A percentile compares a stretch with the other conserved stretches of the same genome.
phyloP scores from a whole-genome alignment of 2,113 vertebrate species.

The Hemicordylus capensis region DNA sequence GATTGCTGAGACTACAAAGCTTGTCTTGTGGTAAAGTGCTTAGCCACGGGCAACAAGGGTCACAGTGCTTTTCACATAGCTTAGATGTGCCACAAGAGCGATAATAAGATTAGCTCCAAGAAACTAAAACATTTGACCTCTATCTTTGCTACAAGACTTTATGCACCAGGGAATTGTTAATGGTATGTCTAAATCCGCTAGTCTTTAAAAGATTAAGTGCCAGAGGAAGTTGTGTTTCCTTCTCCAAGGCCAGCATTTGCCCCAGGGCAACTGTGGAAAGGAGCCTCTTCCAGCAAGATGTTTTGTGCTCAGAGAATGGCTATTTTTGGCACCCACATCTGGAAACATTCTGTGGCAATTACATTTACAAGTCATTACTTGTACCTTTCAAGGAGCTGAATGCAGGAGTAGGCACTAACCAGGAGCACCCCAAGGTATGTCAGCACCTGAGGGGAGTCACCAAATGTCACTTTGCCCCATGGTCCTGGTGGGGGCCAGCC shows the following conservation, averaged over 20 bases:
- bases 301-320: neutral
- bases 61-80: constrained; percentile 19
- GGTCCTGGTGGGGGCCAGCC: too few relatives aligned
- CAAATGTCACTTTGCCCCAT: too few relatives aligned
- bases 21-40: constrained; percentile 49
- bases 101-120: constrained; percentile 60
- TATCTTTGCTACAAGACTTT: constrained; percentile 39
- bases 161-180: constrained; percentile 53
- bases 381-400: too few relatives aligned
- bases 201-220: constrained; percentile 30
- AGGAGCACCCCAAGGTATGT: too few relatives aligned
- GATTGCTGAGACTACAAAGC: constrained; percentile 46
- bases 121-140: constrained; percentile 47
- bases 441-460: too few relatives aligned
- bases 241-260: neutral
- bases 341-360: too few relatives aligned
- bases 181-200: constrained; percentile 43
- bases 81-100: constrained; percentile 23
- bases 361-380: too few relatives aligned
- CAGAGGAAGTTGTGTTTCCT: constrained; percentile 16
- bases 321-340: neutral
- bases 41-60: constrained; percentile 44
- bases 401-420: too few relatives aligned
- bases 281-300: neutral
- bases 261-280: fast-evolving